A percentile compares a stretch with the other conserved stretches of the same genome.
These are phyloP conservation scores for Oxystoma pomonae DNA, from an alignment of 2,888 invertebrate genomes.

Conservation along the genomic window DNA sequence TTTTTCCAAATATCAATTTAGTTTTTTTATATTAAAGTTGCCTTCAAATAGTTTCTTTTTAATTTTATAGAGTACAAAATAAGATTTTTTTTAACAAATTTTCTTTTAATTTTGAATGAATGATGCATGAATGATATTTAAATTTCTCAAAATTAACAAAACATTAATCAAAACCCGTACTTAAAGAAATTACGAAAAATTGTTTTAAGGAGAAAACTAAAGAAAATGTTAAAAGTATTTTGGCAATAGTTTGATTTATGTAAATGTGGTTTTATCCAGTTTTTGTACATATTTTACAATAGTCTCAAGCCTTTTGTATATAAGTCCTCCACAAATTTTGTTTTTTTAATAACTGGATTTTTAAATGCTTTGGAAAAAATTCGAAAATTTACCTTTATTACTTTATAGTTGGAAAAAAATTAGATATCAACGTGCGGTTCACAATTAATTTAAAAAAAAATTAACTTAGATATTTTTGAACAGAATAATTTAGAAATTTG, in stretches of 20 bases:
- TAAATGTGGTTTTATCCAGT: slow-evolving; percentile 26
- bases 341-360: no score
- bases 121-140: slow-evolving; percentile 25
- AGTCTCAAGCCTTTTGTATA: slow-evolving; percentile 5
- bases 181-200: slow-evolving; percentile 15
- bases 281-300: not conserved
- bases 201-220: slow-evolving; percentile 18
- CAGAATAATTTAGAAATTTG: no score
- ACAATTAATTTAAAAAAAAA: no score
- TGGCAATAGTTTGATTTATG: slow-evolving; percentile 15
- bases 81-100: slow-evolving; percentile 26
- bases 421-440: no score
- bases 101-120: slow-evolving; percentile 23
- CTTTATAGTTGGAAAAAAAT: no score
- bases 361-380: no score
- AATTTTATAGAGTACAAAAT: slow-evolving; percentile 34
- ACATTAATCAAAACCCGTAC: slow-evolving; percentile 18
- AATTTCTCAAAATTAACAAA: slow-evolving; percentile 27
- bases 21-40: not conserved
- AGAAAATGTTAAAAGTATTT: slow-evolving; percentile 13
- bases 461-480: no score
- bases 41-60: slow-evolving; percentile 9
- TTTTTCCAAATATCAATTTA: not conserved
- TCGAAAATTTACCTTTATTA: no score
- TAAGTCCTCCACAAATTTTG: not conserved